phyloP scores from a whole-genome alignment of 2,888 invertebrate genomes.

The Phengaris alcon region DNA sequence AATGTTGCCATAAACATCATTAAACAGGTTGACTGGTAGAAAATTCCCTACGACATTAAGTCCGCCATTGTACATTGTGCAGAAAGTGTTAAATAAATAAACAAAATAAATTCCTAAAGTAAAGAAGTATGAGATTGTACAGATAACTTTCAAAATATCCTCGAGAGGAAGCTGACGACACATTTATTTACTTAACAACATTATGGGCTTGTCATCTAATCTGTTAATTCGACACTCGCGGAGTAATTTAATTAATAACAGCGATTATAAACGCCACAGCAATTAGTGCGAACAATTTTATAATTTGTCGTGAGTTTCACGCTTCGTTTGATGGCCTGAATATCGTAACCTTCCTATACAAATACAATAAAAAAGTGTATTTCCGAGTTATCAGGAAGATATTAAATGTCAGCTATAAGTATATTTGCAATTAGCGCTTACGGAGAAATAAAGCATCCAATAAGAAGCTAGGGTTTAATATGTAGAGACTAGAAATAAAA shows the following conservation, averaged over 20 bases:
- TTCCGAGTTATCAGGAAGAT: neutral
- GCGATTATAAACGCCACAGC: neutral
- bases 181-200: no score
- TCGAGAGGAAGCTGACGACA: no score
- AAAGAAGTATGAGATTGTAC: no score
- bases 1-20: no score
- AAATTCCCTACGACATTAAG: no score
- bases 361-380: neutral
- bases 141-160: neutral
- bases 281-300: neutral
- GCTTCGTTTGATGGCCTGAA: neutral
- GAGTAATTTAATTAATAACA: neutral
- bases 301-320: conserved; percentile 3
- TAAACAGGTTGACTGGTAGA: no score
- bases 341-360: neutral
- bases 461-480: neutral
- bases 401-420: neutral
- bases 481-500: neutral
- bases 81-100: no score
- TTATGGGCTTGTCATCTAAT: neutral
- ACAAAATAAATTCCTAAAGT: no score
- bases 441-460: neutral
- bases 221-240: neutral
- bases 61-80: no score
- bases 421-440: neutral